These are phyloP conservation scores for Reticulitermes speratus DNA, from an alignment of 1,140 invertebrate genomes.

Conservation along the genomic window DNA sequence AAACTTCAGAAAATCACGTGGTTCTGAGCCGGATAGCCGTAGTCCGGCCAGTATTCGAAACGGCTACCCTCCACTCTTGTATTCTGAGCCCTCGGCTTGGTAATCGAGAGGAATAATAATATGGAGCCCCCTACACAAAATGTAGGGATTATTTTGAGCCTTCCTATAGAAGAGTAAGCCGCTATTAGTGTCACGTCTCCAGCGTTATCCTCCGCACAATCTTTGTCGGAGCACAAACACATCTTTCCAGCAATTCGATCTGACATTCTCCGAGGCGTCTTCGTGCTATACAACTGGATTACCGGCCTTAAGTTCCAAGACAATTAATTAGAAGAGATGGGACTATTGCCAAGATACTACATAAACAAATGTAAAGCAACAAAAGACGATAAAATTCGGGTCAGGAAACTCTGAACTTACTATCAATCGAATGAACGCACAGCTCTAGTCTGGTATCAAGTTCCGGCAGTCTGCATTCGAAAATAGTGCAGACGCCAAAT, in stretches of 20 bases:
- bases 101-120: neutral
- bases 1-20: too few relatives aligned
- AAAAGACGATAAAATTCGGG: neutral
- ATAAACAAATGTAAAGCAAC: neutral
- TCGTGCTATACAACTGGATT: neutral
- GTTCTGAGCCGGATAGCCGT: too few relatives aligned
- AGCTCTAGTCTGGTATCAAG: too few relatives aligned
- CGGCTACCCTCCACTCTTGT: too few relatives aligned
- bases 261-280: neutral
- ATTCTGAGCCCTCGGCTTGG: too few relatives aligned
- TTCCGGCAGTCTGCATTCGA: too few relatives aligned
- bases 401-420: neutral
- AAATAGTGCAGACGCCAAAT: too few relatives aligned
- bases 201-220: neutral
- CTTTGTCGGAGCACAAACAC: conserved; percentile 2
- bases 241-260: conserved; percentile 9
- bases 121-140: neutral
- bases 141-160: neutral
- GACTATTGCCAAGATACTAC: neutral
- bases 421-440: neutral
- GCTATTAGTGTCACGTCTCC: conserved; percentile 10
- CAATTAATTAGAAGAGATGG: neutral
- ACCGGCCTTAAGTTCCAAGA: neutral
- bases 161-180: neutral
- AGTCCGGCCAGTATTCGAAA: too few relatives aligned